Percentiles rank a stretch among this genome's conserved stretches.
phyloP scores from a whole-genome alignment of 2,888 invertebrate genomes.

The Orthonychiurus folsomi region DNA sequence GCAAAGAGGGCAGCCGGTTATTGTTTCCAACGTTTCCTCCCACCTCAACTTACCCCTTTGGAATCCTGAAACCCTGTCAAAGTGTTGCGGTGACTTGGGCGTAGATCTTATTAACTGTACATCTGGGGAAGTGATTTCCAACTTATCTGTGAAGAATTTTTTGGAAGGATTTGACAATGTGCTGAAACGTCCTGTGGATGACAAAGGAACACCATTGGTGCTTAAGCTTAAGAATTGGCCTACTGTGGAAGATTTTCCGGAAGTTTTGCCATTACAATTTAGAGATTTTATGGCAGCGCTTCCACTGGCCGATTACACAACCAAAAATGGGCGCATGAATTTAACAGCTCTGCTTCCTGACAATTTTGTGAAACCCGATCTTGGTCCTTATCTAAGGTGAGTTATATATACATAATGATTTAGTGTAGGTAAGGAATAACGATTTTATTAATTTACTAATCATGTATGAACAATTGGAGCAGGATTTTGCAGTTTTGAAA shows the following conservation, averaged over 20 bases:
- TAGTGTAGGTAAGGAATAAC: too few species aligned
- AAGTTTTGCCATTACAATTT: conserved; percentile 65
- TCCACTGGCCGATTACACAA: conserved; percentile 84
- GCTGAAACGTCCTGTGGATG: conserved; percentile 68
- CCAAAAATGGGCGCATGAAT: conserved; percentile 75
- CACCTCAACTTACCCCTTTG: conserved; percentile 70
- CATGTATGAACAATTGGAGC: too few species aligned
- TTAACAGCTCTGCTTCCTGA: conserved; percentile 82
- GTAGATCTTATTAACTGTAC: conserved; percentile 90
- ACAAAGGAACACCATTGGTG: conserved; percentile 74
- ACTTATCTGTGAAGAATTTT: conserved; percentile 83
- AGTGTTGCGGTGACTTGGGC: conserved; percentile 82
- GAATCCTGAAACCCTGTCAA: conserved; percentile 81
- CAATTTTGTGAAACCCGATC: conserved; percentile 86
- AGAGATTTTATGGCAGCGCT: conserved; percentile 79
- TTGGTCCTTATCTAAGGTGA: conserved; percentile 79
- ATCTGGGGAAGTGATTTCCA: conserved; percentile 77
- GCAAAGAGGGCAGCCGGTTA: conserved; percentile 86
- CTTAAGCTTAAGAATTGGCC: conserved; percentile 97
- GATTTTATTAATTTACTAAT: too few species aligned
- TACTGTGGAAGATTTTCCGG: conserved; percentile 86
- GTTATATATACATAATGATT: too few species aligned
- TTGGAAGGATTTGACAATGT: conserved; percentile 94
- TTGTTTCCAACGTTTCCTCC: conserved; percentile 78
- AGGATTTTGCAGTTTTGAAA: too few species aligned